Conservation (phyloP, 2,888 invertebrate species). For the Drosophila fungiperda region DNA sequence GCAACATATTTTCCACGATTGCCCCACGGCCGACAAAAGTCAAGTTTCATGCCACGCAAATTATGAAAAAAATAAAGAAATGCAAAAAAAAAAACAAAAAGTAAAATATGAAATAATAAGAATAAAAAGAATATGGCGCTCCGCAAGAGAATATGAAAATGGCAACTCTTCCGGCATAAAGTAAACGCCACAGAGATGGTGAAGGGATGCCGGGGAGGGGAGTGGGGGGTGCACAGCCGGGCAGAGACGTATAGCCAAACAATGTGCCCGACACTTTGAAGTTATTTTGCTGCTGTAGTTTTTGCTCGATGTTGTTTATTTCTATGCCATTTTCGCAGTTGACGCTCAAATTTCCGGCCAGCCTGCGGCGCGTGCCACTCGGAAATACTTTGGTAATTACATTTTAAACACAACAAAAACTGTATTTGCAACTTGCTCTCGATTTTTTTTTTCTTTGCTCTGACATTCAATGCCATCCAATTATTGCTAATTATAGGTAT, state of each 20-base stretch:
- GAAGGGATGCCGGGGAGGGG: neutral
- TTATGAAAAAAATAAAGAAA: slow-evolving; percentile 58
- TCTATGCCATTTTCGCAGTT: slow-evolving; percentile 62
- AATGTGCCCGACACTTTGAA: slow-evolving; percentile 61
- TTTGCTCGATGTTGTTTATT: slow-evolving; percentile 33
- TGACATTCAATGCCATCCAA: slow-evolving; percentile 57
- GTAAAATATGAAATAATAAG: slow-evolving; percentile 12
- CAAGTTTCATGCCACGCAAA: slow-evolving; percentile 71
- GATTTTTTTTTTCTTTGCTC: neutral
- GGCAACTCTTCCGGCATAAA: slow-evolving; percentile 69
- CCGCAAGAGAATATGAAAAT: slow-evolving; percentile 68
- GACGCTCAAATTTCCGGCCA: slow-evolving; percentile 69
- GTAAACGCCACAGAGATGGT: neutral
- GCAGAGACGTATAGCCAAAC: slow-evolving; percentile 26
- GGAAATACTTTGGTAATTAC: slow-evolving; percentile 73
- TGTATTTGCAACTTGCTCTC: slow-evolving; percentile 28
- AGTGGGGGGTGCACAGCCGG: neutral
- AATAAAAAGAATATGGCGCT: slow-evolving; percentile 40
- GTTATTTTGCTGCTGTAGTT: slow-evolving; percentile 48
- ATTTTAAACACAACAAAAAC: slow-evolving; percentile 66
- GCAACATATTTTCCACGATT: slow-evolving; percentile 64
- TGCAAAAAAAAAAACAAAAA: slow-evolving; percentile 6
- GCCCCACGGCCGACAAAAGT: slow-evolving; percentile 48
- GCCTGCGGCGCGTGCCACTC: slow-evolving; percentile 48
- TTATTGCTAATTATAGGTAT: slow-evolving; percentile 64